Evolutionary conservation across 2,888 invertebrate species (phyloP).

Genomic region (Nudaria mundana): DNA sequence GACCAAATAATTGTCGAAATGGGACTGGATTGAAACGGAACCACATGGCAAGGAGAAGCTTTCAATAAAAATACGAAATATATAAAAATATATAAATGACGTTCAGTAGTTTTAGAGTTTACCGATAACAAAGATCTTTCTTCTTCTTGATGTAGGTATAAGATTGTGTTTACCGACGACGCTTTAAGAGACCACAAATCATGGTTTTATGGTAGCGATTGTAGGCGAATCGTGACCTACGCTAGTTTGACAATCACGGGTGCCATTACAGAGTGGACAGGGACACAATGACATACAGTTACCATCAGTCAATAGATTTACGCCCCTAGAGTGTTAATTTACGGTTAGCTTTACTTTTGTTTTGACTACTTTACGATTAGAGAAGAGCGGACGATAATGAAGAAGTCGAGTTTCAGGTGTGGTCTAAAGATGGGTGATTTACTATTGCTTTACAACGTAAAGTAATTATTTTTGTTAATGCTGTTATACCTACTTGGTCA

Average conservation of each 20-base stretch:
- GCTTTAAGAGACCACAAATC: background rate
- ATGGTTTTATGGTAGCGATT: constrained; percentile 30
- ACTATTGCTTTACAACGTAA: background rate
- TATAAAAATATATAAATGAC: no score
- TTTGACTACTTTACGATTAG: constrained; percentile 29
- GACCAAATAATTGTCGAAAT: no score
- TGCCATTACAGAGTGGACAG: constrained; percentile 26
- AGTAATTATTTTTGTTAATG: background rate
- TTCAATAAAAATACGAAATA: no score
- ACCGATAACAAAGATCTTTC: no score
- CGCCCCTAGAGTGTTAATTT: constrained; percentile 22
- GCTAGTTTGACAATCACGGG: constrained; percentile 38
- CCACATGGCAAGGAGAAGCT: no score
- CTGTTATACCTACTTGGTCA: no score
- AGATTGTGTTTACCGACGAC: no score
- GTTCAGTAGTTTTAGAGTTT: no score
- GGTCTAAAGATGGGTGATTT: constrained; percentile 1
- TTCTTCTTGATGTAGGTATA: no score
- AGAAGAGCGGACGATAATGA: constrained; percentile 8
- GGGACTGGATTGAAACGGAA: no score
- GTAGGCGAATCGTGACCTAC: constrained; percentile 26
- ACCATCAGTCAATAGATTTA: constrained; percentile 27
- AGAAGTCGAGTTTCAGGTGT: constrained; percentile 21
- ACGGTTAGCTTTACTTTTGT: constrained; percentile 24
- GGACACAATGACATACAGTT: constrained; percentile 34